Percentiles rank a stretch among this genome's conserved stretches.
phyloP scores from a whole-genome alignment of 2,113 vertebrate genomes.

The Cervus canadensis region DNA sequence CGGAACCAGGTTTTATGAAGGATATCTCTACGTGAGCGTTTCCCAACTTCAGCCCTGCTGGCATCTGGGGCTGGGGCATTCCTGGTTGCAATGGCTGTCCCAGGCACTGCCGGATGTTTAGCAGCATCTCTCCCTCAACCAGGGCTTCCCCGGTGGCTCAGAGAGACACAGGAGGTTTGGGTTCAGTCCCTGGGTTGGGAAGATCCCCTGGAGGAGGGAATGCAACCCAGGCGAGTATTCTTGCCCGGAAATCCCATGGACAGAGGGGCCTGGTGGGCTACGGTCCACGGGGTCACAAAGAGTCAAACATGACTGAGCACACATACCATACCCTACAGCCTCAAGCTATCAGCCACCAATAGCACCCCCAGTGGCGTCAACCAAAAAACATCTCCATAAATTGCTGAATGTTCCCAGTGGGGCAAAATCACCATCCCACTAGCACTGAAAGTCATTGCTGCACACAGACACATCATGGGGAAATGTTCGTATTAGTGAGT shows the following conservation, averaged over 20 bases:
- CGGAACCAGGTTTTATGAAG: background rate
- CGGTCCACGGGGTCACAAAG: background rate
- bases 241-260: background rate
- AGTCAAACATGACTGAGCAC: background rate
- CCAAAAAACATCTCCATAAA: background rate
- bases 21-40: background rate
- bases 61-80: background rate
- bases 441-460: background rate
- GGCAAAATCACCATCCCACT: background rate
- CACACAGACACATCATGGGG: background rate
- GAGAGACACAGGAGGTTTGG: background rate
- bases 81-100: background rate
- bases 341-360: background rate
- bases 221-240: background rate
- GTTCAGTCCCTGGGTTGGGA: background rate
- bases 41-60: background rate
- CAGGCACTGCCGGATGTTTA: fast-evolving
- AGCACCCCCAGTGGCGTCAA: background rate
- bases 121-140: background rate
- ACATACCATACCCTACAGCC: background rate
- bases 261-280: background rate
- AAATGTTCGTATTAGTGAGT: background rate
- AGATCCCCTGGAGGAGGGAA: background rate
- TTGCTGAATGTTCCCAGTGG: background rate
- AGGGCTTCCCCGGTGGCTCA: background rate